Evolutionary conservation across 2,113 vertebrate species (phyloP), one percentile per base, ranked within the genome.

Genomic region (Rhynchomys soricoides): DNA sequence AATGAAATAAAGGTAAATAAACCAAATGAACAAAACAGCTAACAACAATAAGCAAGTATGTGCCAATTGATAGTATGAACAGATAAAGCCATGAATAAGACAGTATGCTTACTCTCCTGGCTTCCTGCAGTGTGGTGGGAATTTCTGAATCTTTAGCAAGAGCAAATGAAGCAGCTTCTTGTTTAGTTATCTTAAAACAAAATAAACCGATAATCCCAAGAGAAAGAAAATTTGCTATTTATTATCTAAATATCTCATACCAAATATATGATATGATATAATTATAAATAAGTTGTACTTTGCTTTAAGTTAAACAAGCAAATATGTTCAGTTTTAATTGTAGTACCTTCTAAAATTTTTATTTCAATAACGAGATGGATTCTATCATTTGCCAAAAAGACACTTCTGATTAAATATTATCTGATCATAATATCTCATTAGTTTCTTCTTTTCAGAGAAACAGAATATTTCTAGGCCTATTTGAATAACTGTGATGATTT

Each of bases 201-300:
- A 3, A 7, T 62, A 64, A 86, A 88, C 50, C 26, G 10, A 9
- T 64, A 85, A 71, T 19, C 9, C 5, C 8, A 87, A 71, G 22
- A 9, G 29, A 85, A 78, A 9, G 1, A 57, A 75, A 55, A 26
- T 59, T 62, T 85, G 3, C 71, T 31, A 89, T 5, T n/a, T 50
- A 29, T 78, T 81, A 86, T 90, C 2, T 22, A 88, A 85, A 3
- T 24, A 88, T 9, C 55, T 59, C 59, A 50, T n/a, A 83, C 3
- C 48, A 81, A 93, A 88, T 79, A 21, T 57, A 22, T 48, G 21
- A 85, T 48, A 79, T 88, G n/a, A 21, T 96, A 66, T 77, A 87
- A 68, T 52, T 21, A 26, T 15, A 87, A 75, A 40, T 68, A 88
- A 82, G 10, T 66, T 62, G 12, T 66, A 5, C 1, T 79, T 86